These are phyloP conservation scores for Cotesia typhae DNA, from an alignment of 1,140 invertebrate species.

Conservation along the genomic window DNA sequence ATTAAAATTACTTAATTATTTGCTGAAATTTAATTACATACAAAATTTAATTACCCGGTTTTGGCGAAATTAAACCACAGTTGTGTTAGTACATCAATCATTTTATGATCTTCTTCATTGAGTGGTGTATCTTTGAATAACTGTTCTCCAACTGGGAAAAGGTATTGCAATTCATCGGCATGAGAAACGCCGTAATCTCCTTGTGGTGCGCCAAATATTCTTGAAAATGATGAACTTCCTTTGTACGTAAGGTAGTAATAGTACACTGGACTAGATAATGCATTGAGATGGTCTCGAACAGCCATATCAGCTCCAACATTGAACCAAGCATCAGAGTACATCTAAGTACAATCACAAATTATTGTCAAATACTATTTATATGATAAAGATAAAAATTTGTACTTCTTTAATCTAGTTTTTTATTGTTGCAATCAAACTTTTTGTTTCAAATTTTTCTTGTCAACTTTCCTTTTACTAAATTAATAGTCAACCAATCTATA, in stretches of 20 bases:
- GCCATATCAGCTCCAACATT: constrained; percentile 69
- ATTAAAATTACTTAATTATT: constrained; percentile 15
- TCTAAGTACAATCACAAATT: constrained; percentile 61
- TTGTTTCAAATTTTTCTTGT: too few relatives aligned
- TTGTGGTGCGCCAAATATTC: constrained; percentile 71
- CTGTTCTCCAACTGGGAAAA: constrained; percentile 73
- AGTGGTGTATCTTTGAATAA: constrained; percentile 65
- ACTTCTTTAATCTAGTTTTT: not conserved
- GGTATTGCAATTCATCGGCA: constrained; percentile 77
- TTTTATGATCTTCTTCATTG: constrained; percentile 62
- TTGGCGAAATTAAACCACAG: constrained; percentile 78
- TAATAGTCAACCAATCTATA: too few relatives aligned
- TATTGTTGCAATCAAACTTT: too few relatives aligned
- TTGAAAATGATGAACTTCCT: constrained; percentile 74
- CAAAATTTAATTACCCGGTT: constrained; percentile 43
- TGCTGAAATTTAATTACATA: not conserved
- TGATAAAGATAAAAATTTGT: not conserved
- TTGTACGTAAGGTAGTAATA: constrained; percentile 74
- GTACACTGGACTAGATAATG: constrained; percentile 66
- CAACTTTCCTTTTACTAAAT: too few relatives aligned
- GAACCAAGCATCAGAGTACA: constrained; percentile 77
- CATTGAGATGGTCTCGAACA: constrained; percentile 63
- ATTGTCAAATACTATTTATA: not conserved
- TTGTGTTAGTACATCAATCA: constrained; percentile 69
- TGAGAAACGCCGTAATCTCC: constrained; percentile 76